Base-by-base conservation (phyloP, 2,797 vertebrate species). In the Tympanoctomys barrerae region DNA sequence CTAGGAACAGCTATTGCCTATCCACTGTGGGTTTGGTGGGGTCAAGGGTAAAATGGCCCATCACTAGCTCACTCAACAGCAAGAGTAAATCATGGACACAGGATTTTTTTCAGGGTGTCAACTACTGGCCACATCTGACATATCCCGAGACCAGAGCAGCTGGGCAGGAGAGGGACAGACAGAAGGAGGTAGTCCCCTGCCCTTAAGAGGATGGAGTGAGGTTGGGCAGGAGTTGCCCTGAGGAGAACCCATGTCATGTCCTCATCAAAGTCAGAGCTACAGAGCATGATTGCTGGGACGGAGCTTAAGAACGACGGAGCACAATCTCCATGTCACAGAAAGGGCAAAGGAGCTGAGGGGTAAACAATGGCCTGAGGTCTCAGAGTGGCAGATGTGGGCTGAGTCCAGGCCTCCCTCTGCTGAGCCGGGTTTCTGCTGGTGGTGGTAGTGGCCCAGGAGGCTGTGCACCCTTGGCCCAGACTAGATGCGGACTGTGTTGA, bases 401-500 rank as follows among this genome's bases (percentile, higher is more conserved):
- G 13, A 59, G 62, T 59, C 79, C 62, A 11, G 66, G 39, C 54
- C 57, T 46, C 81, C 36, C 0, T 28, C 39, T 81, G 46, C 79
- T 10, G 77, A 68, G 28, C 49, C 19, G 52, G 75, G 92, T 33
- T 70, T 70, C 75, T 49, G 87, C 84, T 68, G 80, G 64, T 49
- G 80, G 64, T 49, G 86, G 75, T 82, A 42, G 11, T 1, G 13
- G 75, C 36, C 42, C 57, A 9, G 61, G 62, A 24, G 28, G 71
- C 86, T 68, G 36, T 0, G 31, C 70, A 54, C 18, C 24, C 68
- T 49, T 3, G 0, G 42, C 33, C 6, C 1, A 1, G 39, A 11
- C 96, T 98, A 99, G 97, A 99, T 99, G 49, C 99, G 99, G 19
- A 99, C 99, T 0, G 99, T 99, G 98, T 99, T 99, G 98, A 99